Base-by-base conservation (phyloP, 2,797 vertebrate genomes). In the Gephyroberyx darwinii region DNA sequence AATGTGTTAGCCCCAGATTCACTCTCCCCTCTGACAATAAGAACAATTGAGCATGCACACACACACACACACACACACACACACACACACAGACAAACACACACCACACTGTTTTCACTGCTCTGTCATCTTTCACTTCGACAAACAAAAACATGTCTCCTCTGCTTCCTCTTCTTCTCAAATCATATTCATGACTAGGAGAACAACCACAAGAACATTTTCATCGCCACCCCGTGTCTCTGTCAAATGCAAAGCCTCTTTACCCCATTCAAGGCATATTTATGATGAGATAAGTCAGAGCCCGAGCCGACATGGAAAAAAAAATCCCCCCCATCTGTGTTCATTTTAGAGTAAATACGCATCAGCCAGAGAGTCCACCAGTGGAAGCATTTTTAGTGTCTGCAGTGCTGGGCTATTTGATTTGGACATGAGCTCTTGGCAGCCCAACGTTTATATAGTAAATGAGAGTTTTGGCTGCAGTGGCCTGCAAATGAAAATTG, bases 391-490 rank as follows among this genome's bases (percentile, higher is more conserved):
- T 59, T 85, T 83, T 84, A 76, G 76, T 87, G 10, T 62, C 81
- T 84, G 83, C 80, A 70, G 81, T 58, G 71, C 69, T 30, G 14
- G 67, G 68, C 72, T 89, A 75, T 89, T 92, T 91, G 84, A 89
- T 85, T 89, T 90, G 85, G 87, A 90, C 78, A 61, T 35, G 0
- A 79, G 83, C 74, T 86, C 73, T 84, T 89, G 88, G 87, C 89
- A 86, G 79, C 61, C 41, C 0, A 0, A 50, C 76, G 74, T 86
- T 91, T 90, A 83, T 81, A 85, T 79, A 86, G 81, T 87, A 89
- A 90, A 90, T 87, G 83, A 89, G 86, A 81, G 80, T 88, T 90
- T 90, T 87, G 86, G 88, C 87, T 79, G 82, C 67, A 54, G 57
- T 1, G 16, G 74, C 85, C 75, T 74, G 71, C 69, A 81, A 85